Conservation (phyloP, 2,888 invertebrate species). For the Andrena flavipes region DNA sequence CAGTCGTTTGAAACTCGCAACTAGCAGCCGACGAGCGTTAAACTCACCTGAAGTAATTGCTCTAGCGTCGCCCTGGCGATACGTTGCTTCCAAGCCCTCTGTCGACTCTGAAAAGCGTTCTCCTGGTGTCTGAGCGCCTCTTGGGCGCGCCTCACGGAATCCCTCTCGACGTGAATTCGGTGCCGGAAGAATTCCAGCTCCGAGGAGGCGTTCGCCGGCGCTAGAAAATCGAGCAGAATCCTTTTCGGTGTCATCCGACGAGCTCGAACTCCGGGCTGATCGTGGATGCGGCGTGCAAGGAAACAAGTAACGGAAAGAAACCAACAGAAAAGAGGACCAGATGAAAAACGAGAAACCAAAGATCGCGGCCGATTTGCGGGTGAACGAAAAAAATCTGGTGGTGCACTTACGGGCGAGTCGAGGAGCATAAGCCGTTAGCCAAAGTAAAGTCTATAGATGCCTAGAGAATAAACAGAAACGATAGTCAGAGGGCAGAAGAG, state of each 20-base stretch:
- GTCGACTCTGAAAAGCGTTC: slow-evolving; percentile 89
- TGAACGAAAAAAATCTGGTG: slow-evolving; percentile 32
- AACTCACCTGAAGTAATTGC: slow-evolving; percentile 86
- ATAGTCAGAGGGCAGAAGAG: background rate
- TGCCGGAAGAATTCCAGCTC: slow-evolving; percentile 94
- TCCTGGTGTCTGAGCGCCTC: slow-evolving; percentile 90
- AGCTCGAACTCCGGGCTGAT: background rate
- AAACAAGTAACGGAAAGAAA: slow-evolving; percentile 13
- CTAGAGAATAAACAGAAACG: slow-evolving; percentile 60
- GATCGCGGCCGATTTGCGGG: background rate
- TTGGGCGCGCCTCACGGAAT: slow-evolving; percentile 93
- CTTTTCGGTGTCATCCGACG: slow-evolving; percentile 51
- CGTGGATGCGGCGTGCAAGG: slow-evolving; percentile 46
- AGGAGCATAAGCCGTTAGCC: slow-evolving; percentile 64
- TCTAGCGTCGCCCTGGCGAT: slow-evolving; percentile 86
- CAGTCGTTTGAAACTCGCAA: background rate
- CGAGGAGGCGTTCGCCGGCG: slow-evolving; percentile 85
- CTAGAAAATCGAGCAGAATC: slow-evolving; percentile 70
- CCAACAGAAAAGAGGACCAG: background rate
- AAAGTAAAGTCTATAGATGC: slow-evolving; percentile 71
- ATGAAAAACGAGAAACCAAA: background rate
- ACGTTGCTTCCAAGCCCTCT: slow-evolving; percentile 86
- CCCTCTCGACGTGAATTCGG: slow-evolving; percentile 92
- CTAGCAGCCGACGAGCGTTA: background rate
- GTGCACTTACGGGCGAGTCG: slow-evolving; percentile 65